phyloP scores from a whole-genome alignment of 2,797 vertebrate species.

The Margarornis squamiger region DNA sequence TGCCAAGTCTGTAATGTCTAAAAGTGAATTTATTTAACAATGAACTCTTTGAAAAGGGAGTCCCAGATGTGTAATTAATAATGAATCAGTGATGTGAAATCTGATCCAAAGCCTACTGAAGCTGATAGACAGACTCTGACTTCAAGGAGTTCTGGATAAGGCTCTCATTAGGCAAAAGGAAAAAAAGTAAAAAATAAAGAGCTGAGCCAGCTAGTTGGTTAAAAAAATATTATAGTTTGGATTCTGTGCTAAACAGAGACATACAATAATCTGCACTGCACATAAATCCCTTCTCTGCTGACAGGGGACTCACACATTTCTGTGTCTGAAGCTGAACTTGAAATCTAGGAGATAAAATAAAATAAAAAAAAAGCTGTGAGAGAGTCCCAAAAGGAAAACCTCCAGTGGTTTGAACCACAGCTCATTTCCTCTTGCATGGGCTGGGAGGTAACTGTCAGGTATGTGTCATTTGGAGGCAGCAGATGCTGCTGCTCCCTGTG shows the following conservation, averaged over 20 bases:
- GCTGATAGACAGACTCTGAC: constrained; percentile 58
- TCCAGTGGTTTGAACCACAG: neutral
- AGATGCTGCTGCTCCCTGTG: neutral
- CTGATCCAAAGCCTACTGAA: constrained; percentile 64
- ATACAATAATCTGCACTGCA: neutral
- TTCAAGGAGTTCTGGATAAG: constrained; percentile 55
- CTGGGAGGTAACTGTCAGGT: neutral
- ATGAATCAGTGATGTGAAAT: constrained; percentile 64
- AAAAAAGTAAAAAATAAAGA: constrained; percentile 1
- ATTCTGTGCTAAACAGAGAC: constrained; percentile 26
- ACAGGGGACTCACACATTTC: constrained; percentile 38
- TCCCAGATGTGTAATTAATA: constrained; percentile 68
- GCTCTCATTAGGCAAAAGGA: constrained; percentile 43
- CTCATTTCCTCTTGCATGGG: constrained; percentile 39
- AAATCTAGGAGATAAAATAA: constrained; percentile 49
- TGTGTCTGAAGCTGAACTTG: constrained; percentile 41
- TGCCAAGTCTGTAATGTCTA: constrained; percentile 58
- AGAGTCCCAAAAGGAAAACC: constrained; percentile 19
- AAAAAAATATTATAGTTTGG: constrained; percentile 32
- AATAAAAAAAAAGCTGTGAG: neutral
- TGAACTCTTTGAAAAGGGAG: constrained; percentile 64
- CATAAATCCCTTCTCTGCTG: constrained; percentile 20
- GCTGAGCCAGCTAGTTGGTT: constrained; percentile 45
- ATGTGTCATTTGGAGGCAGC: neutral
- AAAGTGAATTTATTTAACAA: constrained; percentile 70